These are phyloP conservation scores for Enteromius afrohamiltoni DNA, from an alignment of 2,797 vertebrate genomes.

Conservation along the genomic window DNA sequence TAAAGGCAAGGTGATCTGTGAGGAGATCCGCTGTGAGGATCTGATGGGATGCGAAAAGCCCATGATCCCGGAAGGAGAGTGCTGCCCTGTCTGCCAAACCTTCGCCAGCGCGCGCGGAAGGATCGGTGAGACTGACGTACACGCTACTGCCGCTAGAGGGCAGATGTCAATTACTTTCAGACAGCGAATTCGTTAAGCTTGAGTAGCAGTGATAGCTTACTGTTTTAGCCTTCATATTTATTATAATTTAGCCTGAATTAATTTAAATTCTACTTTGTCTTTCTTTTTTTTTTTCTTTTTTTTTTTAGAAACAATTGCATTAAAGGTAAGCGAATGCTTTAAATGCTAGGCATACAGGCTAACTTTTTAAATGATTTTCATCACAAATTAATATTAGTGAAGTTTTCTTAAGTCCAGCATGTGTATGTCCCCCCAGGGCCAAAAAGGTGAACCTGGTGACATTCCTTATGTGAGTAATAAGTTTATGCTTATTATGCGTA, in stretches of 20 bases:
- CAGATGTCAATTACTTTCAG: neutral
- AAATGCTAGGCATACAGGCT: neutral
- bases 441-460: slow-evolving; percentile 95
- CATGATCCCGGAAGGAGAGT: slow-evolving; percentile 81
- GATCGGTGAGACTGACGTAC: slow-evolving; percentile 68
- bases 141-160: neutral
- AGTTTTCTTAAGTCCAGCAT: neutral
- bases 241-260: neutral
- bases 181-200: neutral
- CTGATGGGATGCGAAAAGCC: slow-evolving; percentile 82
- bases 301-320: slow-evolving; percentile 76
- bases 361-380: neutral
- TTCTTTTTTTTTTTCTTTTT: slow-evolving; percentile 41
- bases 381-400: neutral
- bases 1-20: slow-evolving; percentile 86
- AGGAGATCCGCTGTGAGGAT: slow-evolving; percentile 86
- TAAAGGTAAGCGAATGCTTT: slow-evolving; percentile 81
- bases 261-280: neutral
- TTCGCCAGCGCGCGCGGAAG: slow-evolving; percentile 75
- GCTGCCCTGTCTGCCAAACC: slow-evolving; percentile 87
- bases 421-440: slow-evolving; percentile 76
- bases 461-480: slow-evolving; percentile 83
- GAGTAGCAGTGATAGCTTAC: neutral
- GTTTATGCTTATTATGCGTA: no score
- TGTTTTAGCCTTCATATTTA: neutral